Evolutionary conservation across 2,797 vertebrate species (phyloP), one percentile per base, ranked within the genome.

Genomic region (Echeneis naucrates): DNA sequence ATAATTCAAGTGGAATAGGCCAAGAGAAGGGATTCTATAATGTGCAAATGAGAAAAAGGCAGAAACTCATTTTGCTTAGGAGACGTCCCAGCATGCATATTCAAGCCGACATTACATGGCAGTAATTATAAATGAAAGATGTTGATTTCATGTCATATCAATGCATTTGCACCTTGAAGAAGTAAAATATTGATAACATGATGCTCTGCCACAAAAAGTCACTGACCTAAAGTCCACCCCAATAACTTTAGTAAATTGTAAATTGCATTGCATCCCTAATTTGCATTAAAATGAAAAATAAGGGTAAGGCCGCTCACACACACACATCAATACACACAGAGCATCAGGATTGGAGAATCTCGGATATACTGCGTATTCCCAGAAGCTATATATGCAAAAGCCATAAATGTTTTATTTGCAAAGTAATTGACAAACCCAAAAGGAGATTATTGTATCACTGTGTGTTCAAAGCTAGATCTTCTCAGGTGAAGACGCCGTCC

Each of bases 381-480:
- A 69, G 69, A 50, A 67, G 72, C 68, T 65, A 54, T 52, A 62
- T 68, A 71, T 69, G 62, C 74, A 73, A 68, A 71, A 52, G 47
- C 16, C 19, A 88, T 87, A 82, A 84, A 87, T 89, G 40, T 86
- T 85, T 87, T 80, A 89, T 83, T 72, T 68, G 59, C 26, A 63
- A 76, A 70, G 75, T 86, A 86, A 90, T 75, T 86, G 82, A 86
- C 73, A 81, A 67, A 75, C 77, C 67, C 54, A 61, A 80, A 86
- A 90, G 75, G 78, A 81, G 80, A 83, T 87, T 81, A 83, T 78
- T 78, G 72, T 76, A 77, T 83, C 61, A 9, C 63, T 52, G 56
- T 55, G 66, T 13, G 74, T 82, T 82, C 55, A 30, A 40, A 40
- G 56, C 76, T 68, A 27, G n/a, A 68, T 79, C 50, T 54, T 67